Base-by-base conservation (phyloP, 92 coral and sea anemone species). In the Parazoanthus atlanticus region DNA sequence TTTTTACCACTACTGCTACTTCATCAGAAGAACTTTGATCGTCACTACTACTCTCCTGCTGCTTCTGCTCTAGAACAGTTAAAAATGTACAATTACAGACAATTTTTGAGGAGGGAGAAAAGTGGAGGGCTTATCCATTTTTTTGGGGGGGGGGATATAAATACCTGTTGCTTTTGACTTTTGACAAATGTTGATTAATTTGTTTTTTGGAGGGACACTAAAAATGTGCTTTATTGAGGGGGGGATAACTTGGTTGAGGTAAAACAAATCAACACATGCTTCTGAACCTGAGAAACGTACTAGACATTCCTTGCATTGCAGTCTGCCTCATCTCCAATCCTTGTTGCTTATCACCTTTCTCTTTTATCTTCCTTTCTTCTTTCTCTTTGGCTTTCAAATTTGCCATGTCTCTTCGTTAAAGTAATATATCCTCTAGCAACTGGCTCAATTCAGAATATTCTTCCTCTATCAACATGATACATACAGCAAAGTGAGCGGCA, bases 301-400 rank as follows among this genome's bases (percentile, higher is more conserved):
- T 90, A 86, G 91, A 72, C 92, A 92, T 92, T 87, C 92, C 90
- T 88, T 81, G 66, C 90, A 92, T 80, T 32, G 92, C 94, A 64
- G 94, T 90, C 43, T 40, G 76, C 74, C 91, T 92, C 94, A 89
- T 92, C 74, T 86, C 81, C 74, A 85, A 74, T 72, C 84, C 94
- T 84, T 89, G 81, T 77, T 86, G 78, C 83, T 78, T 91, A 79
- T 92, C 85, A 30, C 86, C 88, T 83, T 82, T 88, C 88, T 87
- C 85, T 74, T 81, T 88, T 88, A 86, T 81, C 58, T 74, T 86
- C 88, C 82, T 82, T 76, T 11, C 47, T 76, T 76, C 80, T 88
- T 88, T 88, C 85, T 86, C 93, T 84, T 91, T 86, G 26, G 41
- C 43, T 76, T 86, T 86, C 54, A 86, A 78, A 80, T 85, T 86